Evolutionary conservation across 2,113 vertebrate genomes (phyloP).

Genomic region (Rhynchopsitta pachyrhyncha): DNA sequence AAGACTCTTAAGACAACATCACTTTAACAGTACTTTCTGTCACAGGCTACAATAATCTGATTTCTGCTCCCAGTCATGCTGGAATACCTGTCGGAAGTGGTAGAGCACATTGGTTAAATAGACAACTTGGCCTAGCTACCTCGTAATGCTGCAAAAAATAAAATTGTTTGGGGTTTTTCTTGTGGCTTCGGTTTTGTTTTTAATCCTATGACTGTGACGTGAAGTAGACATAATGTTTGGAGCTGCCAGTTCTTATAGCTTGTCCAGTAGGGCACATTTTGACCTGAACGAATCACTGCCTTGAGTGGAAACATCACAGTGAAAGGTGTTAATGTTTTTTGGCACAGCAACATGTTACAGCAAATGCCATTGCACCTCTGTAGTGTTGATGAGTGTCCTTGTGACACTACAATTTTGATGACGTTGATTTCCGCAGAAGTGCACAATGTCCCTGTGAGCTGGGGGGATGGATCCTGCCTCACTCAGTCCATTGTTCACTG

Average conservation of each 20-base stretch:
- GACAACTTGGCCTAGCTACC: background rate
- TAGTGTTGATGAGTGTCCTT: background rate
- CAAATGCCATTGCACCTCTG: rapidly evolving
- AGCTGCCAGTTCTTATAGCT: background rate
- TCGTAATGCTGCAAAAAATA: background rate
- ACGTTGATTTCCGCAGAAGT: background rate
- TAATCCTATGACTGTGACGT: background rate
- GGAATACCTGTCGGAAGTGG: background rate
- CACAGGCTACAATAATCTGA: conserved; percentile 6
- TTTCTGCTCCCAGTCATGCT: background rate
- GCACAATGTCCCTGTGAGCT: background rate
- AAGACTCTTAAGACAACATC: conserved; percentile 29
- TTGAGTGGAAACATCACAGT: background rate
- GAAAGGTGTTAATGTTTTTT: background rate
- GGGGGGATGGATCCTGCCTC: background rate
- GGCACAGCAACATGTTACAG: background rate
- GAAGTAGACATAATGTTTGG: rapidly evolving
- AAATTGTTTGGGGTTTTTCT: background rate
- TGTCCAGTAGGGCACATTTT: background rate
- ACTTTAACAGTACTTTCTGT: conserved; percentile 32
- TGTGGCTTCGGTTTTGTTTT: background rate
- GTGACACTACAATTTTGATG: background rate
- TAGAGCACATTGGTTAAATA: background rate
- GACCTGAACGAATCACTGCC: background rate
- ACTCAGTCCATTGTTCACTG: rapidly evolving